Evolutionary conservation across 2,888 invertebrate species (phyloP), one percentile per base, ranked within the genome.

Genomic region (Agrypnus murinus): DNA sequence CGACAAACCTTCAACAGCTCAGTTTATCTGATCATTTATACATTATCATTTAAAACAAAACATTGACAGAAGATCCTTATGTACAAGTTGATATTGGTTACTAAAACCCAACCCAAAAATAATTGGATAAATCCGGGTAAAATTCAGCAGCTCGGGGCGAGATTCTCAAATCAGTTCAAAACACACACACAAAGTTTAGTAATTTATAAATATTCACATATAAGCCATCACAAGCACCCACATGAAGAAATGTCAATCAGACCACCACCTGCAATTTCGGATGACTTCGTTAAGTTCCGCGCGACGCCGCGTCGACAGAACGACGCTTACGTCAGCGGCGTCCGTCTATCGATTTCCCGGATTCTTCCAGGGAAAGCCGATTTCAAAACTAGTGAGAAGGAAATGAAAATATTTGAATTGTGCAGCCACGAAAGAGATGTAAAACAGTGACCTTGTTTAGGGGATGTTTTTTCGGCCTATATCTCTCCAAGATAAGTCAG

Each of bases 191-290:
- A 55, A 32, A 38, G 53, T 53, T 40, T 17, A 55, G 36, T 59
- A 59, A 64, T 68, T 65, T 64, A 65, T 70, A 75, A 73, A 73
- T 76, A 72, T 77, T 74, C 73, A 73, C 72, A 72, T 75, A 71
- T 72, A 76, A 75, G 74, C 72, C 74, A 71, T 75, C 80, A 81
- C 81, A 78, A 71, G 80, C 80, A 81, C 79, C 81, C 81, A 81
- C 81, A 83, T 82, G 82, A 81, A 83, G 82, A 85, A 84, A 84
- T 82, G 85, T 86, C 85, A 84, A 85, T 84, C 84, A 83, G 84
- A 80, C 80, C 82, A 82, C 83, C 85, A 85, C 84, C 85, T 84
- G 85, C 84, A 81, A 79, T 78, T 79, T 83, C 86, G 86, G 81
- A 69, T 67, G 65, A 68, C 76, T 77, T 83, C 86, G 86, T 80